A percentile compares a stretch with the other conserved stretches of the same genome.
Evolutionary conservation across 1,140 invertebrate genomes (phyloP).

Genomic region (Gryllus bimaculatus): DNA sequence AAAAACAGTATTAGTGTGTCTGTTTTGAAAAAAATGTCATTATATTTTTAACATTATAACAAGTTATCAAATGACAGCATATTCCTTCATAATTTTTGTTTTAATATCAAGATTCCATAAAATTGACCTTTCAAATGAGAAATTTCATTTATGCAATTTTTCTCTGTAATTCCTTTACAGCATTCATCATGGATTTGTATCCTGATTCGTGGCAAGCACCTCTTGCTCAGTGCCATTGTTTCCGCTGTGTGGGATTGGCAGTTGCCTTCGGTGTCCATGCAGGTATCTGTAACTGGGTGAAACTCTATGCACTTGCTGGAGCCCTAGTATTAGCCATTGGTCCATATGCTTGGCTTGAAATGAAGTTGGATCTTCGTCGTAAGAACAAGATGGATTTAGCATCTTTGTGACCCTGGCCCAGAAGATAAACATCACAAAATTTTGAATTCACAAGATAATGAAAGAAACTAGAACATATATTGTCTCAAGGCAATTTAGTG

Average conservation of each 20-base stretch:
- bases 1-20: too few relatives aligned
- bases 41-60: too few relatives aligned
- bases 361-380: slow-evolving; percentile 25
- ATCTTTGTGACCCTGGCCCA: slow-evolving; percentile 10
- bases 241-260: slow-evolving; percentile 34
- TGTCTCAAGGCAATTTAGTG: too few relatives aligned
- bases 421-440: too few relatives aligned
- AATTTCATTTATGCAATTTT: too few relatives aligned
- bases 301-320: slow-evolving; percentile 35
- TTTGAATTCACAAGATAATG: too few relatives aligned
- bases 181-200: slow-evolving; percentile 35
- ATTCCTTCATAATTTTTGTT: too few relatives aligned
- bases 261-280: slow-evolving; percentile 36
- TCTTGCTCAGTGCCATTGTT: slow-evolving; percentile 37
- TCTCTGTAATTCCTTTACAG: slow-evolving; percentile 28
- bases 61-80: too few relatives aligned
- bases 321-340: slow-evolving; percentile 33
- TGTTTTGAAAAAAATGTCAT: too few relatives aligned
- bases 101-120: too few relatives aligned
- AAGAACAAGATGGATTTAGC: background rate
- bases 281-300: slow-evolving; percentile 36
- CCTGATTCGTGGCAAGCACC: slow-evolving; percentile 38
- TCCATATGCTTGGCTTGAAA: slow-evolving; percentile 35
- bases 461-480: too few relatives aligned
- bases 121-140: too few relatives aligned